Percentiles rank a stretch among this genome's conserved stretches.
phyloP scores from a whole-genome alignment of 2,797 vertebrate species.

The Oreochromis grahami region DNA sequence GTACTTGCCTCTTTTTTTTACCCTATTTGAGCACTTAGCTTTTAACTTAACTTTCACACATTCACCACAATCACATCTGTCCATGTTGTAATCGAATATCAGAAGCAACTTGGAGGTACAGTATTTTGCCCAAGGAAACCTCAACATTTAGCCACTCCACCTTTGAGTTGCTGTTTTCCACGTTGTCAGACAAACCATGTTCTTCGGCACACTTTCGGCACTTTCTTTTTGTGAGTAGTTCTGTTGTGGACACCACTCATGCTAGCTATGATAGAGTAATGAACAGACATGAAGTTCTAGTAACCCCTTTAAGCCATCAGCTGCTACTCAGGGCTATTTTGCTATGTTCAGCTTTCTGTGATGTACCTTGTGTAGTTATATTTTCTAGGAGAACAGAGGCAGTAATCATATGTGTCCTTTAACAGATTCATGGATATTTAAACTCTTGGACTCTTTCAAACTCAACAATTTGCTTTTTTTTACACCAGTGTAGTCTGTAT shows the following conservation, averaged over 20 bases:
- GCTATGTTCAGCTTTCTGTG: neutral
- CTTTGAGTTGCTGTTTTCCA: neutral
- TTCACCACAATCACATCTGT: neutral
- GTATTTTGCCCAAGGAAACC: neutral
- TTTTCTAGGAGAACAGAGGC: neutral
- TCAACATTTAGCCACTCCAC: neutral
- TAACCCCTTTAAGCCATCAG: neutral
- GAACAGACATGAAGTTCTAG: neutral
- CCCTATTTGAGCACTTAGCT: neutral
- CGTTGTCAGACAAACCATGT: neutral
- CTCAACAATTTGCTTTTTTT: neutral
- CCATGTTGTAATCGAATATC: neutral
- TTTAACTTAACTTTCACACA: neutral
- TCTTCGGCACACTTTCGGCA: neutral
- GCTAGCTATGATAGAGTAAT: neutral
- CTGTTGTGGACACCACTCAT: neutral
- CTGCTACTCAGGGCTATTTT: neutral
- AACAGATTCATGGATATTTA: neutral
- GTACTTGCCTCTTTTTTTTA: neutral
- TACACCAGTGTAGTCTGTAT: neutral
- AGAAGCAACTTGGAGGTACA: neutral
- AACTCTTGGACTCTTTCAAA: neutral
- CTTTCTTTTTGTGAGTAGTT: neutral
- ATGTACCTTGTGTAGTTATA: neutral
- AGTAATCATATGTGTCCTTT: neutral